Conservation (phyloP, 1,140 invertebrate species). For the Phenacoccus solenopsis region DNA sequence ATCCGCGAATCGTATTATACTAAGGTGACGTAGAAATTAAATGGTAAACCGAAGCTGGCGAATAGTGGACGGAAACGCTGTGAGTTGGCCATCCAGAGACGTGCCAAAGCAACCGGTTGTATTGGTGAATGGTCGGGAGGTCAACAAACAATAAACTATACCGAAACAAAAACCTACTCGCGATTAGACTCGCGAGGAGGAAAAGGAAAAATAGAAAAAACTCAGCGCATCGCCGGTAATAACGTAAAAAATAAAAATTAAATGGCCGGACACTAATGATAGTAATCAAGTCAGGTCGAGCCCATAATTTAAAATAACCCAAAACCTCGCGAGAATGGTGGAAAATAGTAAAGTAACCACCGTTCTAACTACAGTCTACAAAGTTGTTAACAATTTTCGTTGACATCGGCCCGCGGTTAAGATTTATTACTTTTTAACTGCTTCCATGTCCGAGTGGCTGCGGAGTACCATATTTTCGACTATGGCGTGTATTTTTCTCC, state of each 20-base stretch:
- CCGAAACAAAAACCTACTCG: background rate
- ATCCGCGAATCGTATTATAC: no score
- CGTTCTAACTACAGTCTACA: constrained; percentile 1
- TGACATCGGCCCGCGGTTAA: constrained; percentile 13
- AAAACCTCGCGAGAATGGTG: background rate
- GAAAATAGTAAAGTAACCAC: constrained; percentile 7
- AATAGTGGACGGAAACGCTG: no score
- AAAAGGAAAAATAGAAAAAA: constrained; percentile 1
- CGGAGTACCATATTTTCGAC: background rate
- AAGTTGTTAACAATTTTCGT: constrained; percentile 18
- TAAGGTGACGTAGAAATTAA: no score
- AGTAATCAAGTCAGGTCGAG: constrained; percentile 13
- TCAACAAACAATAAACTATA: constrained; percentile 12
- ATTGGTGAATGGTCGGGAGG: background rate
- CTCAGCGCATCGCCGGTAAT: constrained; percentile 1
- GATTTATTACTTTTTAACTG: constrained; percentile 18
- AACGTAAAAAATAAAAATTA: constrained; percentile 17
- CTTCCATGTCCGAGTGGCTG: background rate
- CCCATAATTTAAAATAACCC: constrained; percentile 15
- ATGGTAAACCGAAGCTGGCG: no score
- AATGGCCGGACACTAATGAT: constrained; percentile 14
- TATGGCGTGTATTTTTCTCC: background rate
- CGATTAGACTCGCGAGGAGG: background rate
- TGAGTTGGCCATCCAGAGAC: no score
- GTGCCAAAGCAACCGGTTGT: no score